phyloP scores from a whole-genome alignment of 2,797 vertebrate genomes.

The Microtus californicus region DNA sequence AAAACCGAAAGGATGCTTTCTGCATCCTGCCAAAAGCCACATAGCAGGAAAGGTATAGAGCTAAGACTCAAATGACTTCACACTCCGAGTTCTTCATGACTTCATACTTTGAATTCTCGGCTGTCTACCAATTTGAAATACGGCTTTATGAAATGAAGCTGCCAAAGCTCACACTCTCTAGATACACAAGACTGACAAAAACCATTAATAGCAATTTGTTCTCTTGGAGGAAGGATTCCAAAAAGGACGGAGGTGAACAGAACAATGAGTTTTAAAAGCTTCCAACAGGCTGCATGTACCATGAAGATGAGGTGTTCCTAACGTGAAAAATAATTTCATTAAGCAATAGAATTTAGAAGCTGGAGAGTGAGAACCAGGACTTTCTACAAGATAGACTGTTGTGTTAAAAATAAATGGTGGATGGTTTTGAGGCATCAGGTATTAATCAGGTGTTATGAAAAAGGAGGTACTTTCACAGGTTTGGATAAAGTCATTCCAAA shows the following conservation, averaged over 20 bases:
- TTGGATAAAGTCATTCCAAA: constrained; percentile 16
- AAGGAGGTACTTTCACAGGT: constrained; percentile 53
- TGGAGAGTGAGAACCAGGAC: constrained; percentile 19
- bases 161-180: neutral
- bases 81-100: neutral
- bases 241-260: neutral
- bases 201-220: neutral
- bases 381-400: constrained; percentile 46
- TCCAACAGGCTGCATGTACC: neutral
- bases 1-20: neutral
- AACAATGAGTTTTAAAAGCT: constrained; percentile 6
- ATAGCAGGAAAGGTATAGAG: neutral
- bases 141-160: constrained; percentile 9
- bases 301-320: constrained; percentile 36
- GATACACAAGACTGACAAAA: constrained; percentile 11
- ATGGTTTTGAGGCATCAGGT: constrained; percentile 6
- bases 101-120: neutral
- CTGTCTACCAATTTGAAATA: neutral
- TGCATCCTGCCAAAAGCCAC: neutral
- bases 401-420: neutral
- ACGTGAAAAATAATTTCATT: constrained; percentile 56
- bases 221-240: constrained; percentile 36
- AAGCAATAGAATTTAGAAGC: constrained; percentile 52
- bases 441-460: constrained; percentile 24
- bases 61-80: neutral